A percentile compares a stretch with the other conserved stretches of the same genome.
Conservation (phyloP, 2,888 invertebrate species). For the Malacosoma neustria region DNA sequence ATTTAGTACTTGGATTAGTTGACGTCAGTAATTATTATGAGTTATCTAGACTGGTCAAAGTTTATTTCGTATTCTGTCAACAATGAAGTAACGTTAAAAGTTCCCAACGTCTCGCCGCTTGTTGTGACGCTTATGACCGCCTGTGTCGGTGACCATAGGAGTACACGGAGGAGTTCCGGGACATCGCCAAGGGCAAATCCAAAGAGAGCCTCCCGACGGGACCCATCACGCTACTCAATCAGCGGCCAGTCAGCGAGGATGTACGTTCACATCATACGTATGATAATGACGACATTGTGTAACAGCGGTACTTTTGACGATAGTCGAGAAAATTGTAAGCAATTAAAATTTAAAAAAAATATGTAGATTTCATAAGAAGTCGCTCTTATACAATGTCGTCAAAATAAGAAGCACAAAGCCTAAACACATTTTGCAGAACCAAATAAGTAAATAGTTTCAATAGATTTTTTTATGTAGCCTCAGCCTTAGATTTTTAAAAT, state of each 20-base stretch:
- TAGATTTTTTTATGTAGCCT: too few relatives aligned
- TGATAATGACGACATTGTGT: not conserved
- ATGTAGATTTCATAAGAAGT: too few relatives aligned
- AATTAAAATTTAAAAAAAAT: too few relatives aligned
- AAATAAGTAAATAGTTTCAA: not conserved
- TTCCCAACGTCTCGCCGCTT: slow-evolving; percentile 37
- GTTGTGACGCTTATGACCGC: slow-evolving; percentile 60
- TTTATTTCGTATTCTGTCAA: too few relatives aligned
- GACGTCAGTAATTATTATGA: too few relatives aligned
- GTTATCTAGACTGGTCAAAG: too few relatives aligned
- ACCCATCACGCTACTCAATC: slow-evolving; percentile 95
- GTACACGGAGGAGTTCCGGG: slow-evolving; percentile 97
- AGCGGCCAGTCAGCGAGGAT: slow-evolving; percentile 95
- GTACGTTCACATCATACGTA: slow-evolving; percentile 72
- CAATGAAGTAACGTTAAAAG: too few relatives aligned
- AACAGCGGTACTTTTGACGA: too few relatives aligned
- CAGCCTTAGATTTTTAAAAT: too few relatives aligned
- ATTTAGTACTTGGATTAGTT: too few relatives aligned
- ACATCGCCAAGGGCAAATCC: slow-evolving; percentile 95
- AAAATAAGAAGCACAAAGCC: slow-evolving; percentile 10
- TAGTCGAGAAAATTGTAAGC: too few relatives aligned
- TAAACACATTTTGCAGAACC: slow-evolving; percentile 12
- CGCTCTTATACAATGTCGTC: slow-evolving; percentile 6
- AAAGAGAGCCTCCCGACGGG: slow-evolving; percentile 94
- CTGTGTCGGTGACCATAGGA: slow-evolving; percentile 79